phyloP scores from a whole-genome alignment of 1,140 invertebrate species.

The Hirudo medicinalis region DNA sequence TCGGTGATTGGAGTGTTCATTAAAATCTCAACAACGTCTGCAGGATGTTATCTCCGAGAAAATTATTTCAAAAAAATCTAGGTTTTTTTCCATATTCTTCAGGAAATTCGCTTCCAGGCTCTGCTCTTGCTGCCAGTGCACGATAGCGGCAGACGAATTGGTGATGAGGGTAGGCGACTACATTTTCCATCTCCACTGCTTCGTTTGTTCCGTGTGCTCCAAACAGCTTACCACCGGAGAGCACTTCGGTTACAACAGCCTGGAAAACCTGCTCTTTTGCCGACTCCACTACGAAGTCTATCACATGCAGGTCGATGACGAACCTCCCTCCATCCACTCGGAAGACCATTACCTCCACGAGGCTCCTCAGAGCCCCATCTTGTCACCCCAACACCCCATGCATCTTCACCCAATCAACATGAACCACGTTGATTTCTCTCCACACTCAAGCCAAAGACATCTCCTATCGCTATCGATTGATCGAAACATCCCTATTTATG shows the following conservation, averaged over 20 bases:
- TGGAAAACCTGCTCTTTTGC: conserved; percentile 43
- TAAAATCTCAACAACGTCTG: no score
- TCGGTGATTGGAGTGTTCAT: conserved; percentile 42
- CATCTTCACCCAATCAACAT: background rate
- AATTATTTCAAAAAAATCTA: background rate
- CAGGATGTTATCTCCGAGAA: background rate
- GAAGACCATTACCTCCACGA: no score
- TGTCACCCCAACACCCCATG: background rate
- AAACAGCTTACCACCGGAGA: conserved; percentile 53
- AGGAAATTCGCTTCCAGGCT: conserved; percentile 49
- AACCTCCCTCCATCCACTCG: background rate
- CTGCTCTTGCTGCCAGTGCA: conserved; percentile 65
- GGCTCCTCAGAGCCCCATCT: background rate
- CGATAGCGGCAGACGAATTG: conserved; percentile 72
- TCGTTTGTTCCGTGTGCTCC: conserved; percentile 70
- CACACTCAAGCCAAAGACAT: conserved; percentile 2
- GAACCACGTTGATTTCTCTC: background rate
- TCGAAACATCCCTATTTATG: background rate
- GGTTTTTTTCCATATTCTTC: conserved; percentile 20
- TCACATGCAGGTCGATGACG: conserved; percentile 17
- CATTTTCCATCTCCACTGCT: conserved; percentile 80
- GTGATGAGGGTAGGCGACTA: conserved; percentile 73
- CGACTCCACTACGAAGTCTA: conserved; percentile 40
- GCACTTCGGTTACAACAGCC: conserved; percentile 55
- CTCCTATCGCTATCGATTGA: background rate